These are phyloP conservation scores for Sicus ferrugineus DNA, from an alignment of 2,888 invertebrate genomes.

Conservation along the genomic window DNA sequence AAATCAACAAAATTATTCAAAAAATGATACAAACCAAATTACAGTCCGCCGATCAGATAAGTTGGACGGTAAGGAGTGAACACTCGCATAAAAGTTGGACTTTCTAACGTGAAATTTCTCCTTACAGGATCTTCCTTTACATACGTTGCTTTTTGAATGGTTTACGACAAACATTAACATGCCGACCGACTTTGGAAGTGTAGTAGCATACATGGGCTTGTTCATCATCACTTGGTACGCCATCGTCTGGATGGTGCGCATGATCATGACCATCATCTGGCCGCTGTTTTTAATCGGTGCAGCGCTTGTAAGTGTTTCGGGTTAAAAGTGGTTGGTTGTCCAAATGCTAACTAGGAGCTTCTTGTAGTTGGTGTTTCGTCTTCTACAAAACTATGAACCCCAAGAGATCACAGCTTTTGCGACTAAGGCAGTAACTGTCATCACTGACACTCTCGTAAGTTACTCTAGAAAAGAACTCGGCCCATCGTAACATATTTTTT, in stretches of 20 bases:
- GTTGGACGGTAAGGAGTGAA: too few species aligned
- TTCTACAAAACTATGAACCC: conserved; percentile 43
- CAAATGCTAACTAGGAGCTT: too few species aligned
- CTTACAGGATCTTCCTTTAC: conserved; percentile 44
- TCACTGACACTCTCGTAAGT: conserved; percentile 44
- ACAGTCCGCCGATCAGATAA: too few species aligned
- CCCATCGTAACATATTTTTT: neutral
- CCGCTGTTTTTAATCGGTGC: conserved; percentile 47
- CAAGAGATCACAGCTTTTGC: conserved; percentile 41
- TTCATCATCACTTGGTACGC: conserved; percentile 51
- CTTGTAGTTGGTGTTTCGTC: conserved; percentile 39
- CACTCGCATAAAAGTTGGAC: too few species aligned
- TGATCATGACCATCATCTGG: conserved; percentile 51
- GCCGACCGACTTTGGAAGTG: conserved; percentile 45
- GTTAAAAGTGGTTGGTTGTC: neutral
- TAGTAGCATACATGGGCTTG: conserved; percentile 49
- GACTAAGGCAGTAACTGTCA: conserved; percentile 35
- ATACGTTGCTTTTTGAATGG: conserved; percentile 49
- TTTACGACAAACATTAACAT: conserved; percentile 45
- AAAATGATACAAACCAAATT: too few species aligned
- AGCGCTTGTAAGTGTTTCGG: conserved; percentile 44
- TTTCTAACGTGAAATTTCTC: neutral
- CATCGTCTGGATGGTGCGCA: conserved; percentile 45
- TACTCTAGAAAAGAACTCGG: neutral
- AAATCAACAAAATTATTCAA: too few species aligned